These are phyloP conservation scores for Dromius quadrimaculatus DNA, from an alignment of 2,888 invertebrate species.

Conservation along the genomic window DNA sequence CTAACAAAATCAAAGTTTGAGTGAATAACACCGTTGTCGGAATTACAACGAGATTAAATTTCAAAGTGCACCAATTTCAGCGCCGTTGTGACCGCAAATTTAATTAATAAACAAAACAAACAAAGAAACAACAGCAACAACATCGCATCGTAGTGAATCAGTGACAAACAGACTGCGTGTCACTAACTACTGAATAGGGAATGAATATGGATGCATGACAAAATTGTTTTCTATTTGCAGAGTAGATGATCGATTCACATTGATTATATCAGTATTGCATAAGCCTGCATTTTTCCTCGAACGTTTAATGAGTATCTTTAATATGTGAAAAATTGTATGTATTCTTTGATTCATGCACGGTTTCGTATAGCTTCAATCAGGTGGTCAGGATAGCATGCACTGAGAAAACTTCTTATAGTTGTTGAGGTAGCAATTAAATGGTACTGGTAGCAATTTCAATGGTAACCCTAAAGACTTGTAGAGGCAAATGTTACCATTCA, in stretches of 20 bases:
- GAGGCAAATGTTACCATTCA: too few relatives aligned
- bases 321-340: neutral
- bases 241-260: neutral
- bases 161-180: neutral
- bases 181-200: neutral
- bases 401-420: neutral
- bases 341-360: too few relatives aligned
- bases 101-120: slow-evolving; percentile 29
- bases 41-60: slow-evolving; percentile 8
- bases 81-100: slow-evolving; percentile 1
- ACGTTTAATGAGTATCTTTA: neutral
- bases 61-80: slow-evolving; percentile 1
- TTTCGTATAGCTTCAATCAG: too few relatives aligned
- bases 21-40: neutral
- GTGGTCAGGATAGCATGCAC: neutral
- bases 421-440: neutral
- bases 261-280: slow-evolving; percentile 1
- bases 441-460: neutral
- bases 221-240: slow-evolving; percentile 15
- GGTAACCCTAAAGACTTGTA: too few relatives aligned
- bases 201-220: slow-evolving; percentile 1
- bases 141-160: slow-evolving; percentile 3
- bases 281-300: neutral
- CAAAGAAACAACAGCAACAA: slow-evolving; percentile 17
- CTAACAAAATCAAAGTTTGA: slow-evolving; percentile 12